Evolutionary conservation across 92 coral and sea anemone species (phyloP), one percentile per base, ranked within the genome.

Genomic region (Palythoa heliodiscus): DNA sequence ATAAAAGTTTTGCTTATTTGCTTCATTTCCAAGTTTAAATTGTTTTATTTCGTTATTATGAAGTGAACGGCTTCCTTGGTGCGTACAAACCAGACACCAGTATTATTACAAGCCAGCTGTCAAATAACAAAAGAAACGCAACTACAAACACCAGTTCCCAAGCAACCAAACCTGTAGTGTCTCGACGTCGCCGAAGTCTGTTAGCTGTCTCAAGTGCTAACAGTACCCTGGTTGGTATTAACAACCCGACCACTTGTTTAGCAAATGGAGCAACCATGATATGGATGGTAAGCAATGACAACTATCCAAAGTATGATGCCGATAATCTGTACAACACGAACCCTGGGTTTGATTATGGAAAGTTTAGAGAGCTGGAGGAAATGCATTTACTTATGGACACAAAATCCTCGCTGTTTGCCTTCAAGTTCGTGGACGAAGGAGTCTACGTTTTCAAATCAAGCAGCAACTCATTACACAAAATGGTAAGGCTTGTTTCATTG

Each of bases 371-470:
- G 12, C 75, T 96, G 17, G 90, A 91, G 66, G 99, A 96, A 70
- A 88, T 83, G 15, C 98, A 96, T 73, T 73, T 79, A 48, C 93
- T 87, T 54, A 90, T 92, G 90, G 82, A 92, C 19, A 96, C 98
- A 39, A 87, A 75, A 43, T 92, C 91, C 37, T 91, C 95, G 52
- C 68, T 94, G 93, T 96, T 96, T 88, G 99, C 99, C 12, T 96
- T 92, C 94, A 89, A 86, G 94, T 96, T 96, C 79, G 94, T 91
- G 43, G 75, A 82, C 0, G 95, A 94, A 53, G 99, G 99, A 12
- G 99, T 96, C 55, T 96, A 96, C 75, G 98, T 91, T 88, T 96
- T 96, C 68, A 89, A 87, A 39, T 92, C 99, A 17, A 96, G 98
- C 72, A 85, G 87, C 87, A 90, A 91, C 24, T 79, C 88, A 17